phyloP scores from a whole-genome alignment of 2,113 vertebrate species.

The Cyprinodon brontotheroides region DNA sequence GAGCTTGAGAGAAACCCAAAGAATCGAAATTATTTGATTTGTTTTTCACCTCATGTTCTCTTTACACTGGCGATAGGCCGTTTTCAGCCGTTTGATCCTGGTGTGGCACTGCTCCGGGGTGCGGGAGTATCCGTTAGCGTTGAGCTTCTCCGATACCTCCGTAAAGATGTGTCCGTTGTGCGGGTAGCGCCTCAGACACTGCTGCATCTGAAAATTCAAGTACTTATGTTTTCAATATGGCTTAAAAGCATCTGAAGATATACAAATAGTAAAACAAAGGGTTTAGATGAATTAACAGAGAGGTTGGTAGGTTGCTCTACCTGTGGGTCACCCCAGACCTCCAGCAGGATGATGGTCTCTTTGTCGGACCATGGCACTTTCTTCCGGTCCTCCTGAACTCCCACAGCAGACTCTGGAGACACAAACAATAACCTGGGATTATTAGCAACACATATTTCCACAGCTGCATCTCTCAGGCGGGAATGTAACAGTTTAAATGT shows the following conservation, averaged over 20 bases:
- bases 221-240: neutral
- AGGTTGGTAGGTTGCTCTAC: conserved; percentile 15
- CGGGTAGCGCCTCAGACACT: conserved; percentile 64
- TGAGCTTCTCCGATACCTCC: conserved; percentile 71
- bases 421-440: neutral
- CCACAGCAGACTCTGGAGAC: conserved; percentile 56
- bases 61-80: conserved; percentile 72
- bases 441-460: neutral
- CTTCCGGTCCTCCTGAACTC: conserved; percentile 69
- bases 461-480: neutral
- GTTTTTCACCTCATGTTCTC: conserved; percentile 67
- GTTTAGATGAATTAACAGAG: neutral
- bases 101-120: conserved; percentile 77
- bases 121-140: conserved; percentile 63
- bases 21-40: neutral
- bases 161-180: conserved; percentile 76
- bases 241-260: neutral
- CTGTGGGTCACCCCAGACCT: conserved; percentile 76
- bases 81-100: conserved; percentile 76
- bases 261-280: neutral
- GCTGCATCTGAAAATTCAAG: conserved; percentile 60
- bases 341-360: conserved; percentile 77
- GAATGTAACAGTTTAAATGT: neutral
- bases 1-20: neutral
- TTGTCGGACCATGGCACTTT: conserved; percentile 78